These are phyloP conservation scores for Thermophis baileyi DNA, from an alignment of 2,113 vertebrate genomes.

Conservation along the genomic window DNA sequence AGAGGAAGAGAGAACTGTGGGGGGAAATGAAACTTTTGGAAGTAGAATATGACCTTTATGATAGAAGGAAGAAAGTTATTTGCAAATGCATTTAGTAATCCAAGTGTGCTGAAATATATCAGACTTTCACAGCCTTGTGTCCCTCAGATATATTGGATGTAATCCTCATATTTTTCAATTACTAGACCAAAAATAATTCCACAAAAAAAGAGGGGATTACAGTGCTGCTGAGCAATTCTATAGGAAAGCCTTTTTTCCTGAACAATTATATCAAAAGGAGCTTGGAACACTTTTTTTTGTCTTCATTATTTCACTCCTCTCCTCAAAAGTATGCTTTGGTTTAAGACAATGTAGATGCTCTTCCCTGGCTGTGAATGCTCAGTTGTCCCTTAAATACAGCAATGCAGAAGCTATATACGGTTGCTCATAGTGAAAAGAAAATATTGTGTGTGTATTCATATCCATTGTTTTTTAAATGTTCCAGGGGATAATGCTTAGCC, in stretches of 20 bases:
- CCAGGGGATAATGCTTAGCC: not conserved
- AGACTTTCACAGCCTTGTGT: not conserved
- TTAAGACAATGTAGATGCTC: not conserved
- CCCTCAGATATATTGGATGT: not conserved
- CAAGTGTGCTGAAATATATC: not conserved
- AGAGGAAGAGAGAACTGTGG: not conserved
- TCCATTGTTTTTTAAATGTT: not conserved
- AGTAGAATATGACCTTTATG: not conserved
- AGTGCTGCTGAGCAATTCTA: not conserved
- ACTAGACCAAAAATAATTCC: not conserved
- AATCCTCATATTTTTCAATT: not conserved
- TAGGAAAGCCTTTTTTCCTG: not conserved
- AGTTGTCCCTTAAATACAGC: not conserved
- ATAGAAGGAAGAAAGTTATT: not conserved
- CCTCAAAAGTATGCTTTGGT: not conserved
- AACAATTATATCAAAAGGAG: not conserved
- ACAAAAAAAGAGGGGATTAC: not conserved
- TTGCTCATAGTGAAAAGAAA: not conserved
- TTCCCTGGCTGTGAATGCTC: no score
- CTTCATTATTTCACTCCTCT: not conserved
- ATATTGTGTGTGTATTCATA: not conserved
- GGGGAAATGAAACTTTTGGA: not conserved
- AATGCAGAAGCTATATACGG: not conserved
- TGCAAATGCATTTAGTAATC: not conserved
- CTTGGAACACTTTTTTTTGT: not conserved